Evolutionary conservation across 2,797 vertebrate species (phyloP).

Genomic region (Sparidentex hasta): DNA sequence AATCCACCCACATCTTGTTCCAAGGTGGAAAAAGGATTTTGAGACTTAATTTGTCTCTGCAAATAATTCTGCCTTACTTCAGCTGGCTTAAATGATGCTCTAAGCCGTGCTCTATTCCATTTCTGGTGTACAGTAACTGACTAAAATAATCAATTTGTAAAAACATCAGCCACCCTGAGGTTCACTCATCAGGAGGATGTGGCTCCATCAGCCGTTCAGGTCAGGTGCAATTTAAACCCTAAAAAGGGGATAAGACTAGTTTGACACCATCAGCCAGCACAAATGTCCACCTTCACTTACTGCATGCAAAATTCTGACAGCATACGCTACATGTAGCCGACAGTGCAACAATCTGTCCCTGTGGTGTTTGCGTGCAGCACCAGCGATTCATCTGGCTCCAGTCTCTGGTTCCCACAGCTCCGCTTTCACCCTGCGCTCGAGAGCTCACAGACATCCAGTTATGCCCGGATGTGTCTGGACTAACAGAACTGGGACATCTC

Average conservation of each 20-base stretch:
- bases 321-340: conserved; percentile 43
- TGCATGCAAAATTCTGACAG: conserved; percentile 38
- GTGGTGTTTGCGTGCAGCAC: conserved; percentile 39
- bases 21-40: background rate
- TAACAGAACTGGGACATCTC: conserved; percentile 65
- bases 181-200: background rate
- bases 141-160: background rate
- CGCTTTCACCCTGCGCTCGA: conserved; percentile 13
- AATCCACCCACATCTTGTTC: conserved; percentile 1
- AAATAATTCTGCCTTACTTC: conserved; percentile 1
- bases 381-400: conserved; percentile 42
- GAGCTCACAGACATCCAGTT: conserved; percentile 32
- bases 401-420: conserved; percentile 44
- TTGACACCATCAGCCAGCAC: background rate
- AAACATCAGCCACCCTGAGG: rapidly evolving
- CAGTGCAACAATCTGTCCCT: conserved; percentile 70
- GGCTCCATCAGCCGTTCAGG: background rate
- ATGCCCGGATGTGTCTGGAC: conserved; percentile 31
- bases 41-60: background rate
- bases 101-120: background rate
- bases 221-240: conserved; percentile 24
- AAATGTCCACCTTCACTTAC: conserved; percentile 32
- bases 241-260: background rate
- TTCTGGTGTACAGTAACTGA: background rate
- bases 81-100: conserved; percentile 2